Conservation (phyloP, 2,888 invertebrate genomes). For the Carcina quercana region DNA sequence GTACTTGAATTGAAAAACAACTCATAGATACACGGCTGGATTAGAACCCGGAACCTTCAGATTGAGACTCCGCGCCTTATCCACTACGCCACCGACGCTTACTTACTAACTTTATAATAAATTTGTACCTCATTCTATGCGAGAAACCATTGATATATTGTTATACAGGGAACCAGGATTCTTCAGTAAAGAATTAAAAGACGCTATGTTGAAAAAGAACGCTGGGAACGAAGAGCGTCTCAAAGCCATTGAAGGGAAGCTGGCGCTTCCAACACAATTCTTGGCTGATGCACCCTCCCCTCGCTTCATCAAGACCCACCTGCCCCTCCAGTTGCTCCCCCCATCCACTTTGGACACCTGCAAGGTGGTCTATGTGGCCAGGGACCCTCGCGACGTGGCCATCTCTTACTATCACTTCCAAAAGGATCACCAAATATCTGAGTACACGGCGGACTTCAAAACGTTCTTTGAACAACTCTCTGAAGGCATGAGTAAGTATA, state of each 20-base stretch:
- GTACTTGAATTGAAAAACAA: no score
- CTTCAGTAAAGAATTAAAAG: no score
- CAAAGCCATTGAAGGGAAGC: slow-evolving; percentile 17
- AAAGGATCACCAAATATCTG: slow-evolving; percentile 35
- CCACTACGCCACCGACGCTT: neutral
- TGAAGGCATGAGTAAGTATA: neutral
- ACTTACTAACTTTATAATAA: neutral
- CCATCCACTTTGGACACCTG: slow-evolving; percentile 58
- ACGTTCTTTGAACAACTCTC: slow-evolving; percentile 21
- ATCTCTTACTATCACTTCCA: slow-evolving; percentile 77
- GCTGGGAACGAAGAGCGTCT: neutral
- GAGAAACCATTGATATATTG: neutral
- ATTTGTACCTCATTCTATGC: neutral
- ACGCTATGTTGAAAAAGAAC: neutral
- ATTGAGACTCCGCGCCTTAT: neutral
- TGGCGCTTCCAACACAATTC: slow-evolving; percentile 3
- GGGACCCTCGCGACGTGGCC: slow-evolving; percentile 86
- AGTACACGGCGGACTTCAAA: slow-evolving; percentile 71
- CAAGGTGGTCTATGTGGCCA: slow-evolving; percentile 80
- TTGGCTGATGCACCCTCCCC: slow-evolving; percentile 12
- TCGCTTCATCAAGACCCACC: slow-evolving; percentile 67
- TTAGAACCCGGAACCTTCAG: no score
- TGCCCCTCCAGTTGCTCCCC: slow-evolving; percentile 80
- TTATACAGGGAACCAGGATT: neutral
- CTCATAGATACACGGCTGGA: no score